Percentiles rank a stretch among this genome's conserved stretches.
Evolutionary conservation across 2,797 vertebrate species (phyloP).

Genomic region (Pteronotus mesoamericanus): DNA sequence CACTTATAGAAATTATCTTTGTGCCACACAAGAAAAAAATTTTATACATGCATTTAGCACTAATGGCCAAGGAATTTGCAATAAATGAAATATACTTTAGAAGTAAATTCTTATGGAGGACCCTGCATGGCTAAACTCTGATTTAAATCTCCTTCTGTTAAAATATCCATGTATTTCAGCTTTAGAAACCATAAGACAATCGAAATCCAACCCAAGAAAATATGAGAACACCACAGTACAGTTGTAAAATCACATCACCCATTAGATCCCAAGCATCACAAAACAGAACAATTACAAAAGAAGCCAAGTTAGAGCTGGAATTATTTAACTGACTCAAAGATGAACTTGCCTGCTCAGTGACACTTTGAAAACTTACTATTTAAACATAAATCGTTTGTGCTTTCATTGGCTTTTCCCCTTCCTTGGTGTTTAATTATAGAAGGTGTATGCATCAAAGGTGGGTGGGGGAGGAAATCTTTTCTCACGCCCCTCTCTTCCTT

Average conservation of each 20-base stretch:
- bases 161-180: slow-evolving; percentile 65
- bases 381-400: slow-evolving; percentile 55
- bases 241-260: background rate
- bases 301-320: slow-evolving; percentile 63
- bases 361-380: slow-evolving; percentile 64
- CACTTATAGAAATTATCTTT: slow-evolving; percentile 78
- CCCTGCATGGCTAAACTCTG: slow-evolving; percentile 48
- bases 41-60: slow-evolving; percentile 48
- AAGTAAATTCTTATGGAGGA: slow-evolving; percentile 73
- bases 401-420: slow-evolving; percentile 60
- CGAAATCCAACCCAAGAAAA: slow-evolving; percentile 60
- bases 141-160: slow-evolving; percentile 66
- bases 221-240: background rate
- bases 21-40: slow-evolving; percentile 66
- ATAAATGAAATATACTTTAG: slow-evolving; percentile 59
- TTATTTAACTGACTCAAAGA: slow-evolving; percentile 76
- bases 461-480: background rate
- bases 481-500: background rate
- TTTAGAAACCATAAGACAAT: slow-evolving; percentile 33
- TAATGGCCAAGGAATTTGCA: slow-evolving; percentile 59
- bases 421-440: slow-evolving; percentile 54
- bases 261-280: slow-evolving; percentile 46
- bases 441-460: background rate
- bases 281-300: slow-evolving; percentile 54
- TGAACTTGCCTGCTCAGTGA: slow-evolving; percentile 65